These are phyloP conservation scores for Troides helena DNA, from an alignment of 2,888 invertebrate species.

Conservation along the genomic window DNA sequence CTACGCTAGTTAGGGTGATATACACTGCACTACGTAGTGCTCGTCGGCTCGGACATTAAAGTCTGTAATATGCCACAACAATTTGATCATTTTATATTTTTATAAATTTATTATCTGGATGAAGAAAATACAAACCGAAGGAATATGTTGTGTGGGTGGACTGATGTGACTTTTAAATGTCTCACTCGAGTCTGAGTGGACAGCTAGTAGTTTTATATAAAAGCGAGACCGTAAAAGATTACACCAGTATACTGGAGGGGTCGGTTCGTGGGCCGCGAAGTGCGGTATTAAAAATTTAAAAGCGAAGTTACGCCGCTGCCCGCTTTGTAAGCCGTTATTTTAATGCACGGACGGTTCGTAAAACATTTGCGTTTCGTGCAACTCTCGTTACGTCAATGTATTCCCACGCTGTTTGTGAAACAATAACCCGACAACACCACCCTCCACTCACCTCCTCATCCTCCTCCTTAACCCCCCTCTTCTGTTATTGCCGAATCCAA, in stretches of 20 bases:
- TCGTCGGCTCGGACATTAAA: no score
- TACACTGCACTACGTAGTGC: no score
- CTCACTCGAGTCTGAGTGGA: neutral
- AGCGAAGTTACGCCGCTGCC: constrained; percentile 53
- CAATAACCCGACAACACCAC: constrained; percentile 8
- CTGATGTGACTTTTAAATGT: neutral
- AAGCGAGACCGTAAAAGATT: constrained; percentile 35
- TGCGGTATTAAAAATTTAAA: constrained; percentile 64
- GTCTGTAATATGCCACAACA: no score
- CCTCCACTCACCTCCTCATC: no score
- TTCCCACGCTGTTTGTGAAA: constrained; percentile 26
- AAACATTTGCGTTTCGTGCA: constrained; percentile 53
- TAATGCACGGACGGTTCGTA: constrained; percentile 49
- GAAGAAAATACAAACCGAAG: no score
- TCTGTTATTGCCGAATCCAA: constrained; percentile 18
- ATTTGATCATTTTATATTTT: no score
- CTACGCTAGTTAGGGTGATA: no score
- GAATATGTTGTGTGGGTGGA: no score
- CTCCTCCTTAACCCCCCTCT: no score
- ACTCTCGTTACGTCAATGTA: constrained; percentile 33
- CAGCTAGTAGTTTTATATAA: constrained; percentile 29
- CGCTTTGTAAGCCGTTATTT: constrained; percentile 39
- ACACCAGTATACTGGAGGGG: constrained; percentile 42
- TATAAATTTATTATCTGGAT: no score
- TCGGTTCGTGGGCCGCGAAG: constrained; percentile 53